Base-by-base conservation (phyloP, 2,888 invertebrate genomes). In the Ochropacha duplaris region DNA sequence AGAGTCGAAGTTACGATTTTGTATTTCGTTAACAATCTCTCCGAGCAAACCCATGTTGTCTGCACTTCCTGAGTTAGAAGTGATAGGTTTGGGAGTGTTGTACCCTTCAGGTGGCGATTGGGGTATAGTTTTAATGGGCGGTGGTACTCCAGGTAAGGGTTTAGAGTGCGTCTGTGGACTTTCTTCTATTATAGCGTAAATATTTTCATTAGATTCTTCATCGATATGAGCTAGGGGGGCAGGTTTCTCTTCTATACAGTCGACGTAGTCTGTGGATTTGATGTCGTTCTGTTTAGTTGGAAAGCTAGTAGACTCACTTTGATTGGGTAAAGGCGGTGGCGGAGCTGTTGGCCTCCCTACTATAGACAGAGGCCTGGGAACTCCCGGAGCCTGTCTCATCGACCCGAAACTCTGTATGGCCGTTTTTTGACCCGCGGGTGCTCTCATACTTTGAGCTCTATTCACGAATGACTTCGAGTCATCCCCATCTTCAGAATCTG, bases 1-100 rank as follows among this genome's bases (percentile, higher is more conserved):
- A 0, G 97, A 97, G 71, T 97, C 97, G 39, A 96, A 95, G 80
- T 97, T 97, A 34, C 97, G 93, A 72, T 96, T 96, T 72, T 97
- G 97, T 74, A 98, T 97, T 85, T 98, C 98, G 50, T 95, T 95
- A 0, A 98, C 97, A 59, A 98, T 98, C 87, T 98, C 98, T 8
- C 97, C 96, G 0, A 98, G 86, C 22, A 98, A 85, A 0, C 97
- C 97, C 93, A 96, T 94, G 64, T 95, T 96, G 59, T 96, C 96
- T 12, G 93, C 90, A 61, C 95, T 95, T 0, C 94, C 94, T 0
- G 94, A 93, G 58, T 81, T 87, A 2, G 86, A 81, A 31, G 86
- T 78, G 14, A 90, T 74, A 0, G 87, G 86, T 77, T 90, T 91
- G 0, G 92, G 93, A 12, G 89, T 79, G 50, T 89, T 88, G 56